Base-by-base conservation (phyloP, 2,797 vertebrate species). In the Phylloscopus collybita region DNA sequence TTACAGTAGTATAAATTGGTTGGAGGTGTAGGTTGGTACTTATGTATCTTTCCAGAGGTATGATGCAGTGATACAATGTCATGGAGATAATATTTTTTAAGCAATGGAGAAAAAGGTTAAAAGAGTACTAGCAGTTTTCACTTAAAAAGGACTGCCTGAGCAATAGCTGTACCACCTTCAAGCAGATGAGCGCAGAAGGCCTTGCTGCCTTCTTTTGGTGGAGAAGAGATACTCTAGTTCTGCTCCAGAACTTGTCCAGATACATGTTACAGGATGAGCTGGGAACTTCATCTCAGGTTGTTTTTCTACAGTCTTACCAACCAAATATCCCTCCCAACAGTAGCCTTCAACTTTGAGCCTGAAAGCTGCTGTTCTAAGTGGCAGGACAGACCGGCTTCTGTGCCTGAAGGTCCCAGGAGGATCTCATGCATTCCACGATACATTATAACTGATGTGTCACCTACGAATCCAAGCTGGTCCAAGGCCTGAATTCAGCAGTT, bases 281-380 rank as follows among this genome's bases (percentile, higher is more conserved):
- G 25, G 16, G 12, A 7, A 59, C 21, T 88, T 81, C 1, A 5
- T 13, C 11, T 51, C 13, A 0, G 6, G 6, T 29, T 45, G 11
- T 57, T 70, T 18, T 1, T 1, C 54, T 72, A 11, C 25, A 20
- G 20, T 51, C 5, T 40, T 42, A 14, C 9, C 23, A 26, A 9
- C 5, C 10, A 1, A 1, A 6, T 1, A 0, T 7, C 38, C 10
- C 6, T 84, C 11, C 22, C 2, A 5, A 12, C 8, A 32, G 26
- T 2, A 11, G 11, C 26, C 22, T 74, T 73, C 45, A 19, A 0
- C 1, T 1, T 13, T 0, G 1, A 80, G 19, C 17, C 70, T 67
- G 13, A 13, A 70, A 69, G 32, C 54, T 53, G 20, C 42, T 32
- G 1, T 51, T 62, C 12, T 6, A 5, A 22, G 45, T 29, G 11